A percentile compares a stretch with the other conserved stretches of the same genome.
Conservation (phyloP, 2,797 vertebrate genomes). For the Paedocypris micromegethes region DNA sequence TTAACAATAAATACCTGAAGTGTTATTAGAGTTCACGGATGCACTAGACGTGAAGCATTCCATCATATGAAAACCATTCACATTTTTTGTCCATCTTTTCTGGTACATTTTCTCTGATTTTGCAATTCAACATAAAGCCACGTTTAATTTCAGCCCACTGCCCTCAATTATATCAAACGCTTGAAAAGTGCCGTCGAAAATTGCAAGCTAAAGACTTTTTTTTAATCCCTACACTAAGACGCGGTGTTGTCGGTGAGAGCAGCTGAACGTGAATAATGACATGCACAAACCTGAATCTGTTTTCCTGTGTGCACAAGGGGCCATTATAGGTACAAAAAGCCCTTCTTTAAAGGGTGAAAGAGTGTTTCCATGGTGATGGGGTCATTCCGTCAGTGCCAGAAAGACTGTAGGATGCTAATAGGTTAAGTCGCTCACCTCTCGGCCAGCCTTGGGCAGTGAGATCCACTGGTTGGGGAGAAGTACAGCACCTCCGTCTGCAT, state of each 20-base stretch:
- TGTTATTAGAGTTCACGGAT: too few species aligned
- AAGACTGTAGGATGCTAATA: slow-evolving; percentile 27
- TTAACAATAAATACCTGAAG: too few species aligned
- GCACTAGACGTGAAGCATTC: too few species aligned
- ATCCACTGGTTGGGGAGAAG: neutral
- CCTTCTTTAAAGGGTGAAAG: slow-evolving; percentile 2
- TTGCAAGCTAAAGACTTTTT: neutral
- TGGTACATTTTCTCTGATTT: too few species aligned
- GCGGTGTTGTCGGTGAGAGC: slow-evolving; percentile 10
- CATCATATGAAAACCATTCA: too few species aligned
- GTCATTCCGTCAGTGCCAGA: slow-evolving; percentile 28
- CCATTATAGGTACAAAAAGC: slow-evolving; percentile 36
- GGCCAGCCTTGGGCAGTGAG: slow-evolving; percentile 6
- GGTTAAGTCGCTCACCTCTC: slow-evolving; percentile 34
- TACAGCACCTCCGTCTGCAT: slow-evolving; percentile 1
- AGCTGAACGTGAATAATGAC: slow-evolving; percentile 14
- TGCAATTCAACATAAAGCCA: too few species aligned
- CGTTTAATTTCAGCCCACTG: too few species aligned
- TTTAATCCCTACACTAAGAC: slow-evolving; percentile 22
- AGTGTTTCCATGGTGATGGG: slow-evolving; percentile 40
- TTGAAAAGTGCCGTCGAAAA: slow-evolving; percentile 12
- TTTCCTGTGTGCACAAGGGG: slow-evolving; percentile 8
- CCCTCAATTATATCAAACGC: too few species aligned
- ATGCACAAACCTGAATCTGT: slow-evolving; percentile 33
- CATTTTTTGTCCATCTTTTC: too few species aligned